Evolutionary conservation across 1,140 invertebrate species (phyloP).

Genomic region (Aphis craccivora): DNA sequence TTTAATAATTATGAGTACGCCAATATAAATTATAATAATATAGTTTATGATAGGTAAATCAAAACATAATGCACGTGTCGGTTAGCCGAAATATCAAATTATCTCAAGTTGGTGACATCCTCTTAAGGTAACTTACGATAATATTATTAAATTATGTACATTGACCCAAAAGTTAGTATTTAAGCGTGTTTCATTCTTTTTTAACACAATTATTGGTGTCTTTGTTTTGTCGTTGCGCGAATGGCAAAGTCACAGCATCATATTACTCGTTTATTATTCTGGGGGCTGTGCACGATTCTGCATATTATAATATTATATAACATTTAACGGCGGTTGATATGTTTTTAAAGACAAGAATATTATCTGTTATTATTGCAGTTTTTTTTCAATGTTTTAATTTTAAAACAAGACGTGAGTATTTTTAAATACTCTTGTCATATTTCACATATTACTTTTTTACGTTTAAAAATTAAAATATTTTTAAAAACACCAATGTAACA

Average conservation of each 20-base stretch:
- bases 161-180: background rate
- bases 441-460: background rate
- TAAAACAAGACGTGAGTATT: background rate
- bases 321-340: background rate
- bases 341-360: background rate
- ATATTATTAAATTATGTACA: background rate
- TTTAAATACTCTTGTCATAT: background rate
- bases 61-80: background rate
- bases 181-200: background rate
- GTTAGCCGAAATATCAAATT: background rate
- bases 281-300: background rate
- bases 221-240: background rate
- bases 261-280: background rate
- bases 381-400: background rate
- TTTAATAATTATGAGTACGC: background rate
- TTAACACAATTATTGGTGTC: background rate
- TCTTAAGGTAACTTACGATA: background rate
- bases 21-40: background rate
- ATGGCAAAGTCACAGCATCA: background rate
- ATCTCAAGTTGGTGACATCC: background rate
- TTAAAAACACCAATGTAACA: too few species aligned
- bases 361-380: background rate
- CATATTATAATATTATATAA: background rate
- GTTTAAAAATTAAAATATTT: background rate
- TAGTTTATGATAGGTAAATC: background rate